Conservation (phyloP, 2,888 invertebrate genomes). For the Ennomos fuscantarius region DNA sequence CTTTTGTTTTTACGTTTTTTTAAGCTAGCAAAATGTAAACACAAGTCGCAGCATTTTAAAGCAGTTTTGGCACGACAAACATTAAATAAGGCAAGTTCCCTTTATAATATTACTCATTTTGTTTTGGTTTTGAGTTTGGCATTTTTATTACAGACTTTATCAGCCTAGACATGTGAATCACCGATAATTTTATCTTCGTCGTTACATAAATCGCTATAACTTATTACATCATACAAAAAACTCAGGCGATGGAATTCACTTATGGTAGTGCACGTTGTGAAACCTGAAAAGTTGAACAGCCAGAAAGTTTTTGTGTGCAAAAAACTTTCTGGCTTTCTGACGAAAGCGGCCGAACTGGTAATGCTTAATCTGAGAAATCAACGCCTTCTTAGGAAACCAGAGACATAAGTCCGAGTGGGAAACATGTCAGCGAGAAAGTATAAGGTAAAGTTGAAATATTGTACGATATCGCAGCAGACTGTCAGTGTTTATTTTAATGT, state of each 20-base stretch:
- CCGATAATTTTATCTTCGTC: conserved; percentile 46
- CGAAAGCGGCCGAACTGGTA: conserved; percentile 75
- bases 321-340: conserved; percentile 63
- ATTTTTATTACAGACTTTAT: conserved; percentile 34
- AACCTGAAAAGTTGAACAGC: conserved; percentile 54
- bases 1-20: conserved; percentile 35
- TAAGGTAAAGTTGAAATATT: conserved; percentile 51
- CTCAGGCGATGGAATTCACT: conserved; percentile 31
- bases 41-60: conserved; percentile 12
- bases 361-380: conserved; percentile 74
- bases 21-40: background rate
- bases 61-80: conserved; percentile 3
- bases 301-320: too few relatives aligned
- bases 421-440: conserved; percentile 55
- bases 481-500: conserved; percentile 46
- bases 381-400: conserved; percentile 66
- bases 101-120: conserved; percentile 1
- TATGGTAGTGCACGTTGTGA: conserved; percentile 54
- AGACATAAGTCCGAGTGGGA: conserved; percentile 47
- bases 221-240: conserved; percentile 35
- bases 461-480: conserved; percentile 37
- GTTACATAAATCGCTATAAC: conserved; percentile 36
- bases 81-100: conserved; percentile 18
- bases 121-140: conserved; percentile 35
- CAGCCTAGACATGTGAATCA: conserved; percentile 46